Conservation (phyloP, 2,888 invertebrate species). For the Acanthococcus lagerstroemiae region DNA sequence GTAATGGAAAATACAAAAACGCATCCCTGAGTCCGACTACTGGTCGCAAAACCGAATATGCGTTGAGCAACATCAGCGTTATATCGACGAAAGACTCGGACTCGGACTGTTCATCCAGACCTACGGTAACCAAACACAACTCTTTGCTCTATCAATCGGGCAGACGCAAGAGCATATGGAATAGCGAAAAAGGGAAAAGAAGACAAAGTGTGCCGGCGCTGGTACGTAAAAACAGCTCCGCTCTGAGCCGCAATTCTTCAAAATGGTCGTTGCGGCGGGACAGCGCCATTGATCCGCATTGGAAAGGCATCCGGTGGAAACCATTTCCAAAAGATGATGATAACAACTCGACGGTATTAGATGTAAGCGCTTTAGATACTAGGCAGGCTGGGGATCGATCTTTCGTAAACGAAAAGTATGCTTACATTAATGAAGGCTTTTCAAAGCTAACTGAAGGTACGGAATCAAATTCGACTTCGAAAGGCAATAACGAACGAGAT, state of each 20-base stretch:
- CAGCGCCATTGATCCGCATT: slow-evolving; percentile 36
- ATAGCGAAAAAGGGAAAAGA: neutral
- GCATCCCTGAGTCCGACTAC: neutral
- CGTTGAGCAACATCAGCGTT: slow-evolving; percentile 3
- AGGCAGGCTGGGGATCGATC: neutral
- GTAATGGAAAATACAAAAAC: neutral
- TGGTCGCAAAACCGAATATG: neutral
- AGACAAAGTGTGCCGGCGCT: slow-evolving; percentile 15
- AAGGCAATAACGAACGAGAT: neutral
- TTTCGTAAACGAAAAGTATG: neutral
- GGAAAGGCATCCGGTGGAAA: slow-evolving; percentile 42
- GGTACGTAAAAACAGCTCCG: neutral
- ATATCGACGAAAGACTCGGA: neutral
- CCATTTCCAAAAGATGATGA: slow-evolving; percentile 31
- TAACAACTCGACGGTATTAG: neutral
- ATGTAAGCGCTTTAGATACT: neutral
- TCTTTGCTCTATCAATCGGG: slow-evolving; percentile 10
- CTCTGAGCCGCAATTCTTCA: neutral
- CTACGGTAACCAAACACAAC: slow-evolving; percentile 15
- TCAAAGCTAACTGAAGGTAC: neutral
- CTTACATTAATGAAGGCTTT: no score
- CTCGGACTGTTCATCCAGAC: neutral
- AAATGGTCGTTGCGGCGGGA: slow-evolving; percentile 10
- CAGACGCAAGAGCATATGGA: neutral
- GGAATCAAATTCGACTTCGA: neutral